Percentiles rank a stretch among this genome's conserved stretches.
These are phyloP conservation scores for Mus musculus DNA, from an alignment of 2,113 vertebrate genomes.

Conservation along the genomic window DNA sequence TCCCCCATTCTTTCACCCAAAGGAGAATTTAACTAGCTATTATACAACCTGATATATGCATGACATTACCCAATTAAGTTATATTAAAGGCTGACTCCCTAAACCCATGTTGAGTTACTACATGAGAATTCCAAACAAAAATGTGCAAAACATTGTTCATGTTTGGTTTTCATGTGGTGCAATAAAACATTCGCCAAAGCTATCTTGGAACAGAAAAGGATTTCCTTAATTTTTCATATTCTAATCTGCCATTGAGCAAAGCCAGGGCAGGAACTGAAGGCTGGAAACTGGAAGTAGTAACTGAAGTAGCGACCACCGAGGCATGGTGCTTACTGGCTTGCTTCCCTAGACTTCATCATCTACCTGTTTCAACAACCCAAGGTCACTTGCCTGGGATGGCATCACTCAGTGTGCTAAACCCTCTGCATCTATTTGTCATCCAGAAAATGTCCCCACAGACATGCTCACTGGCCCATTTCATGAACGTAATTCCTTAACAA, in stretches of 20 bases:
- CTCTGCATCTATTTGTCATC: neutral
- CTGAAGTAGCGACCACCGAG: neutral
- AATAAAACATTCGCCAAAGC: neutral
- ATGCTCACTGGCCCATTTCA: neutral
- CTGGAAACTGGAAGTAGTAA: neutral
- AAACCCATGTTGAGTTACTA: neutral
- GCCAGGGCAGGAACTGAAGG: neutral
- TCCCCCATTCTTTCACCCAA: neutral
- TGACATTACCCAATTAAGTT: neutral
- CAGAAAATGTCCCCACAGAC: neutral
- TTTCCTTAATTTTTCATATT: neutral
- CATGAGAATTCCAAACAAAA: neutral
- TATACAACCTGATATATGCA: neutral
- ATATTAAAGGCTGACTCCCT: neutral
- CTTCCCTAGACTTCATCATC: neutral
- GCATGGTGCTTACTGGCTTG: neutral
- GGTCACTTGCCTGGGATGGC: fast-evolving
- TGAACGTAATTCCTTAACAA: neutral
- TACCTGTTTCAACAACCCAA: neutral
- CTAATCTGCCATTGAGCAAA: neutral
- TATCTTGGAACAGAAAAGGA: neutral
- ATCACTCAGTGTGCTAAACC: neutral
- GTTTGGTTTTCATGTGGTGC: neutral
- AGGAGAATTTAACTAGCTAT: neutral
- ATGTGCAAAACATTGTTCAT: neutral